These are phyloP conservation scores for Nesometra sesokonis DNA, from an alignment of 35 echinoderm and acorn worm species.

Conservation along the genomic window DNA sequence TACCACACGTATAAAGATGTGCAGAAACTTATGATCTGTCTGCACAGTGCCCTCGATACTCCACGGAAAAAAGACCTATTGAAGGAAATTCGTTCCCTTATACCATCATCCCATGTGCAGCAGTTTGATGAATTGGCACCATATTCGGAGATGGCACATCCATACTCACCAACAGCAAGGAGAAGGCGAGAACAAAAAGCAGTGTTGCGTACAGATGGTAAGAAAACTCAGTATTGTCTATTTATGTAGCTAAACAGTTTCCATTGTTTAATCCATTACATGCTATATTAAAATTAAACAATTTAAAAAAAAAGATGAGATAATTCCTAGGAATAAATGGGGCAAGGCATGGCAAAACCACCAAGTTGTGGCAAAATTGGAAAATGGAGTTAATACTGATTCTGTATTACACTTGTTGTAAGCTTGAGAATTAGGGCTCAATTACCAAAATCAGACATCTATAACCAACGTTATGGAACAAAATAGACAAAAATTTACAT, in stretches of 20 bases:
- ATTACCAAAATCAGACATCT: too few species aligned
- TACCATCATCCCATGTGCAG: constrained; percentile 40
- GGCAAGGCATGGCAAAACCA: too few species aligned
- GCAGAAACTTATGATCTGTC: constrained; percentile 30
- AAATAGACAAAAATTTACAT: too few species aligned
- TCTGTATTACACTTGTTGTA: too few species aligned
- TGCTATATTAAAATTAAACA: too few species aligned
- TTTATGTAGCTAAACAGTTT: neutral
- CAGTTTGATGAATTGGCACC: constrained; percentile 75
- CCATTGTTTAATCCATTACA: neutral
- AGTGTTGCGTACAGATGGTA: neutral
- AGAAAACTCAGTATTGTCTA: too few species aligned
- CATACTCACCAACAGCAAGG: constrained; percentile 3
- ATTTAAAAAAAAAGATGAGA: too few species aligned
- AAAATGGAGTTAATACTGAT: too few species aligned
- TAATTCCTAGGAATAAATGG: too few species aligned
- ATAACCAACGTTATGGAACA: too few species aligned
- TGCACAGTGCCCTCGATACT: constrained; percentile 57
- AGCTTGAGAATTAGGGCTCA: too few species aligned
- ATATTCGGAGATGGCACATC: constrained; percentile 76
- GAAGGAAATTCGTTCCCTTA: constrained; percentile 52
- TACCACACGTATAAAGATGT: constrained; percentile 83
- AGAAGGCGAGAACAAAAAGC: neutral
- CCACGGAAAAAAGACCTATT: constrained; percentile 80
- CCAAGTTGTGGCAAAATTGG: too few species aligned